Evolutionary conservation across 35 echinoderm and acorn worm species (phyloP).

Genomic region (Amphiura filiformis): DNA sequence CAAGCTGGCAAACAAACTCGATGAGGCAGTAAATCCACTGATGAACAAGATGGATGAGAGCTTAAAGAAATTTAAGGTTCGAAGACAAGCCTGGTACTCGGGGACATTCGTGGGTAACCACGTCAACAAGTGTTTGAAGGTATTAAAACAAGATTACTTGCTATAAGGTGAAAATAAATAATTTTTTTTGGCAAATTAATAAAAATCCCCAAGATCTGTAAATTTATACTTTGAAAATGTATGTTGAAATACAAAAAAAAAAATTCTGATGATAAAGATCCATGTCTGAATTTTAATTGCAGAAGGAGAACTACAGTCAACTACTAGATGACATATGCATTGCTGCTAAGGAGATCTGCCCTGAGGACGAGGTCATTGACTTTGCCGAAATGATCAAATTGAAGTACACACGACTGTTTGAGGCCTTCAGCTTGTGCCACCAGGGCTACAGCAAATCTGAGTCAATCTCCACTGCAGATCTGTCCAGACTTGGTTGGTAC

Average conservation of each 20-base stretch:
- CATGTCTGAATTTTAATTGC: not conserved
- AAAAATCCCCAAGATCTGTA: too few relatives aligned
- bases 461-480: not conserved
- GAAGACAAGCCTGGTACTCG: conserved; percentile 54
- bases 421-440: not conserved
- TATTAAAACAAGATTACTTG: conserved; percentile 7
- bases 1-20: not conserved
- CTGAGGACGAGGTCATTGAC: not conserved
- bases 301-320: not conserved
- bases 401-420: not conserved
- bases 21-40: conserved; percentile 10
- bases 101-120: conserved; percentile 70
- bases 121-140: conserved; percentile 62
- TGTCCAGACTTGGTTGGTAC: not conserved
- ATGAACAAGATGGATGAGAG: conserved; percentile 24
- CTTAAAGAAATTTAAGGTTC: conserved; percentile 36
- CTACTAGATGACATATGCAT: not conserved
- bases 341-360: not conserved
- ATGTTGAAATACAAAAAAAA: too few relatives aligned
- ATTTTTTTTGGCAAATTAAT: too few relatives aligned
- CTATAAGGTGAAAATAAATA: too few relatives aligned
- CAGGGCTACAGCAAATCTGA: not conserved
- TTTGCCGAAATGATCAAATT: not conserved
- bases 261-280: too few relatives aligned
- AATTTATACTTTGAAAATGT: too few relatives aligned